Evolutionary conservation across 2,113 vertebrate genomes (phyloP), one percentile per base, ranked within the genome.

Genomic region (Nettapus auritus): DNA sequence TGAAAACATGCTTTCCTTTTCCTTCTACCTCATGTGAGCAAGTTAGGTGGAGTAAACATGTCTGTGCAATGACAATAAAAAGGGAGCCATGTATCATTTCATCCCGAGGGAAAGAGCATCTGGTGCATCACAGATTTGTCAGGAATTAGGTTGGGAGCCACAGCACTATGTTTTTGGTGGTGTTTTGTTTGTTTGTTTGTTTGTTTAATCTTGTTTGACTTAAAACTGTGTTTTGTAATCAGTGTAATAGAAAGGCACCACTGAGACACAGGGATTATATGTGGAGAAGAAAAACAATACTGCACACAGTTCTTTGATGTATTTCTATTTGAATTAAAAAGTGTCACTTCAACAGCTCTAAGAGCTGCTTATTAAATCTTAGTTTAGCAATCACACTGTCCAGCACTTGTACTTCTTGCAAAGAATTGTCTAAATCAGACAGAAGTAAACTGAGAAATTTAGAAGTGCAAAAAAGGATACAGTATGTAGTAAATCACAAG

Each of bases 41-140:
- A 76, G 50, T 42, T 71, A 86, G 82, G 85, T 88, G 76, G 82
- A 95, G 85, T 57, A 75, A 95, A 96, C 76, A 86, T 89, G 80
- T 86, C 92, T 90, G 80, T 79, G 86, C 76, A 93, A 69, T 68
- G 68, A 50, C 86, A 81, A 93, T 62, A 85, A 21, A 92, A 77
- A 88, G 60, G 52, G 33, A 76, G 56, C 62, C 53, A 73, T 76
- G 57, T 64, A 95, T 71, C 80, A 89, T 81, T 86, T 88, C 90
- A 92, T 97, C 92, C 80, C 0, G 2, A 86, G 44, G 73, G 86
- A 96, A 94, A 40, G 57, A 94, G 87, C 88, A 93, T 93, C 93
- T 97, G 94, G 90, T 96, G 91, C 85, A 95, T 69, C 94, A 91
- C 73, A 95, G 90, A 88, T 93, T 96, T 95, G 86, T 92, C 80